A percentile compares a stretch with the other conserved stretches of the same genome.
Conservation (phyloP, 35 echinoderm and acorn worm genomes). For the Apostichopus japonicus region DNA sequence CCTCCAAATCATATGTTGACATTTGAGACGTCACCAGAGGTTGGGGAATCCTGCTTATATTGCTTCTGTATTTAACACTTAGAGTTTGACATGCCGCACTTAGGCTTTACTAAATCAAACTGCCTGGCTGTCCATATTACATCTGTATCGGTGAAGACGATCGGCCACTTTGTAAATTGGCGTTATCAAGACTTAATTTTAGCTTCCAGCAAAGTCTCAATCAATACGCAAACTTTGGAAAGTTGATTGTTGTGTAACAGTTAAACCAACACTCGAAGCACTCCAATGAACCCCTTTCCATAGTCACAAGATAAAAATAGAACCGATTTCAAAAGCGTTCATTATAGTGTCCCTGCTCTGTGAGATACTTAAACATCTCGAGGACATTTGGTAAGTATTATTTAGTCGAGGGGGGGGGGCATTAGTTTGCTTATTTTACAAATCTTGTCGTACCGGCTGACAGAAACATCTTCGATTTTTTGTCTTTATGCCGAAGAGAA, state of each 20-base stretch:
- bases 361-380: slow-evolving; percentile 6
- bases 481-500: neutral
- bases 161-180: too few relatives aligned
- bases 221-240: too few relatives aligned
- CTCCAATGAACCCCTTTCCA: neutral
- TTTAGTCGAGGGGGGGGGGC: neutral
- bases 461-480: neutral
- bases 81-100: too few relatives aligned
- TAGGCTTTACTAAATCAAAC: too few relatives aligned
- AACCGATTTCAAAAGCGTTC: neutral
- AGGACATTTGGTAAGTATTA: slow-evolving; percentile 10
- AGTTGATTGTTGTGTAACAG: neutral
- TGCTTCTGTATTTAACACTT: too few relatives aligned
- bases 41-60: too few relatives aligned
- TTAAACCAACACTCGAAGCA: neutral
- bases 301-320: neutral
- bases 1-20: too few relatives aligned
- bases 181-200: too few relatives aligned
- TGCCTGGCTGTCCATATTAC: too few relatives aligned
- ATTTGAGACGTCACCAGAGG: too few relatives aligned
- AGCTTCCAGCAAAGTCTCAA: too few relatives aligned
- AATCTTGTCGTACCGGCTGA: neutral
- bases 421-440: neutral
- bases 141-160: too few relatives aligned
- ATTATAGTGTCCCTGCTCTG: neutral